Evolutionary conservation across 1,140 invertebrate genomes (phyloP).

Genomic region (Tetramorium alpestre): DNA sequence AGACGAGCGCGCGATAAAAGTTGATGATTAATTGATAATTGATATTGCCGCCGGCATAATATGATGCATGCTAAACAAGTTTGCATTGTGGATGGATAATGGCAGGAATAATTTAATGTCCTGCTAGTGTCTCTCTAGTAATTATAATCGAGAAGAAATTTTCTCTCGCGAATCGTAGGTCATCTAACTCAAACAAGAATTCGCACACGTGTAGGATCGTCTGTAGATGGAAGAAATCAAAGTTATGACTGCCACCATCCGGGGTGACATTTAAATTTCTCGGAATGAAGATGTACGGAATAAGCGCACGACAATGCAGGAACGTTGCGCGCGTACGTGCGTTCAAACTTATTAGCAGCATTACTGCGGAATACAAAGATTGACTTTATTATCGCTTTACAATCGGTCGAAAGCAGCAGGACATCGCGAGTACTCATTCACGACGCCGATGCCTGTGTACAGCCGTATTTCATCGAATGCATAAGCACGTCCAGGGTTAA

Average conservation of each 20-base stretch:
- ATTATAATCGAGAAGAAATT: neutral
- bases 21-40: conserved; percentile 41
- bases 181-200: neutral
- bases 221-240: too few species aligned
- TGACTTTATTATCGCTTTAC: conserved; percentile 66
- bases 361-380: conserved; percentile 13
- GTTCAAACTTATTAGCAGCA: neutral
- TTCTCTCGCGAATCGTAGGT: neutral
- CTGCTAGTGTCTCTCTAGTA: neutral
- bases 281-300: conserved; percentile 2
- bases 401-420: conserved; percentile 65
- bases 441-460: conserved; percentile 30
- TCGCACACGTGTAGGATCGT: neutral
- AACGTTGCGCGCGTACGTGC: neutral
- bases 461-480: conserved; percentile 73
- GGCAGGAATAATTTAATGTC: conserved; percentile 39
- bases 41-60: conserved; percentile 9
- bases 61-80: neutral
- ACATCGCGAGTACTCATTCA: conserved; percentile 28
- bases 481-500: conserved; percentile 73
- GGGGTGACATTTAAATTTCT: neutral
- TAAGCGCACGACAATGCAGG: neutral
- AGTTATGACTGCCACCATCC: neutral
- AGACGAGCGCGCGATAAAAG: conserved; percentile 14
- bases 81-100: conserved; percentile 16